Evolutionary conservation across 2,888 invertebrate genomes (phyloP).

Genomic region (Cephalotes varians): DNA sequence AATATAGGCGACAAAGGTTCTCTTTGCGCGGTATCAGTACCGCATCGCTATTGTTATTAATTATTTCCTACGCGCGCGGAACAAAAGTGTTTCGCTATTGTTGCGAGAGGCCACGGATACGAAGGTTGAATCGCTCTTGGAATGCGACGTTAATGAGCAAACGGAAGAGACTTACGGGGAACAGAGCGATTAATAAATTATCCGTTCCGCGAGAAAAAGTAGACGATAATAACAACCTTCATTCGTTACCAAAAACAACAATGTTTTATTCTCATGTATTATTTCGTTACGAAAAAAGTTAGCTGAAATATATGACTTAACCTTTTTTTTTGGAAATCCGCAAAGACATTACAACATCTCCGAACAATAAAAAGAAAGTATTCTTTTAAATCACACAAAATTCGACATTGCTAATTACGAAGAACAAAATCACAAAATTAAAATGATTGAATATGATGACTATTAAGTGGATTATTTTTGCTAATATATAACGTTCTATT

Average conservation of each 20-base stretch:
- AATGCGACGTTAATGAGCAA: slow-evolving; percentile 24
- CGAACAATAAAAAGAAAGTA: neutral
- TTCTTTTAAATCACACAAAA: neutral
- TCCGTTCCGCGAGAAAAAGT: neutral
- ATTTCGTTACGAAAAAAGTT: neutral
- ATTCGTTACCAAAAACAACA: neutral
- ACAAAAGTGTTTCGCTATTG: slow-evolving; percentile 36
- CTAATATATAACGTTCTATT: no score
- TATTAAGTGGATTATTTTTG: neutral
- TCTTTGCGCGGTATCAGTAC: slow-evolving; percentile 1
- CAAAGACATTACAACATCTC: neutral
- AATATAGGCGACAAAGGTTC: neutral
- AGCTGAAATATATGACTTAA: neutral
- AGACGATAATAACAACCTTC: neutral
- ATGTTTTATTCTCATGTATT: neutral
- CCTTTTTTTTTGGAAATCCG: neutral
- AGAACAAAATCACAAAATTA: neutral
- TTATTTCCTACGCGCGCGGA: slow-evolving; percentile 29
- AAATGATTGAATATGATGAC: neutral
- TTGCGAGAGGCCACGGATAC: no score
- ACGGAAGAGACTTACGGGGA: slow-evolving; percentile 28
- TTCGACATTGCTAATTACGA: neutral
- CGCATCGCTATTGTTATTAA: slow-evolving; percentile 32
- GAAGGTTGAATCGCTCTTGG: slow-evolving; percentile 10
- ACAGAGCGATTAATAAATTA: slow-evolving; percentile 10